Evolutionary conservation across 2,888 invertebrate genomes (phyloP).

Genomic region (Conistra vaccinii): DNA sequence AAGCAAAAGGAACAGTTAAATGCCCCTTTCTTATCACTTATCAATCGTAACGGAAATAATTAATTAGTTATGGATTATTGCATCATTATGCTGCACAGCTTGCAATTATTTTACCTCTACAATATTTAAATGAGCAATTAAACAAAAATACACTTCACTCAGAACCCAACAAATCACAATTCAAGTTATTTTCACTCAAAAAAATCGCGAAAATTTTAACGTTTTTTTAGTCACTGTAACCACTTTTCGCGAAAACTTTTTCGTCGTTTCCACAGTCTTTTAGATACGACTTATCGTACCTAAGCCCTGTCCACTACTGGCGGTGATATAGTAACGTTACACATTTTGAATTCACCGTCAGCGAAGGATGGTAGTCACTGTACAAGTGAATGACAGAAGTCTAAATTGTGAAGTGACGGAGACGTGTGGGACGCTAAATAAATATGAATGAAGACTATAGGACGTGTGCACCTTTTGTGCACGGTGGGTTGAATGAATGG

Average conservation of each 20-base stretch:
- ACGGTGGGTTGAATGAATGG: not conserved
- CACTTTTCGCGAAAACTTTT: conserved; percentile 27
- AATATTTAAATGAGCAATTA: conserved; percentile 10
- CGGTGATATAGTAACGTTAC: conserved; percentile 51
- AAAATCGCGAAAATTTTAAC: not conserved
- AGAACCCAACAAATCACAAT: not conserved
- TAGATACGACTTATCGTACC: conserved; percentile 66
- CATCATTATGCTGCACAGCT: conserved; percentile 1
- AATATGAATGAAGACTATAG: conserved; percentile 33
- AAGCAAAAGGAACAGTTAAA: not conserved
- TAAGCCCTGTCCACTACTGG: conserved; percentile 66
- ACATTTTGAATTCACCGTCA: conserved; percentile 60
- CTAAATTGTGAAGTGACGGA: conserved; percentile 11
- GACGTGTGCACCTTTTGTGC: conserved; percentile 15
- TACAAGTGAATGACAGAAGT: conserved; percentile 54
- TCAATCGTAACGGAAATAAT: conserved; percentile 14
- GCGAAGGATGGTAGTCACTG: conserved; percentile 48
- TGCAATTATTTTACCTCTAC: not conserved
- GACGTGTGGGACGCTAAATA: conserved; percentile 18
- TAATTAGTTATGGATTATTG: conserved; percentile 36
- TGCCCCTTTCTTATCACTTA: not conserved
- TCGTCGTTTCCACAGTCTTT: conserved; percentile 9
- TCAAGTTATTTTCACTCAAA: conserved; percentile 18
- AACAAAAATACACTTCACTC: conserved; percentile 13
- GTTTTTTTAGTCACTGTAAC: conserved; percentile 11